Evolutionary conservation across 2,797 vertebrate genomes (phyloP), one percentile per base, ranked within the genome.

Genomic region (Melanotaenia nigrans): DNA sequence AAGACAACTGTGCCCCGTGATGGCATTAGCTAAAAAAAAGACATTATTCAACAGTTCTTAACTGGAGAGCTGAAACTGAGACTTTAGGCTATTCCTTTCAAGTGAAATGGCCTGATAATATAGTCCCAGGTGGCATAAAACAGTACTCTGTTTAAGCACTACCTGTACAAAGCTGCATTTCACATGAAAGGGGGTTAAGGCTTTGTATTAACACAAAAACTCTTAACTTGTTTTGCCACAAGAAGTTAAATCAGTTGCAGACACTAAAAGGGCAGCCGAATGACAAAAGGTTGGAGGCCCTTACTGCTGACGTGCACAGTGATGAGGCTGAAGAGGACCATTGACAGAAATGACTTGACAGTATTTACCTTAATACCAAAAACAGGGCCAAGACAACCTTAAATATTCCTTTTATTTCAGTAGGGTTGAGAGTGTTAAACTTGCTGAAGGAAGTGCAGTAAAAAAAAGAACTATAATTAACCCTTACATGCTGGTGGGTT

Each of bases 61-160:
- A 68, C 32, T 59, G n/a, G 49, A 78, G 54, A 74, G 73, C 22
- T 71, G 75, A 74, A 22, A 13, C 65, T 47, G 7, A 87, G 64
- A 77, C 71, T 79, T 68, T 28, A 69, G 42, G 69, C 61, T 35
- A 16, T 51, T 62, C 64, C 75, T 93, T 90, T 91, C 64, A 88
- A 87, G 85, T 87, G 66, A 54, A 83, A 64, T 78, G 64, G 69
- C 61, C 59, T 66, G 75, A 84, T 79, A 83, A 86, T 79, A 84
- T 24, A 16, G 24, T 68, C 58, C 47, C 74, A 75, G 79, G 85
- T 74, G 87, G 72, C 75, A 78, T 72, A 64, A 84, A 88, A 66
- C 24, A 35, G 63, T 38, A 63, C 45, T 74, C 60, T 61, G 71
- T 65, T 42, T 77, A 78, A 85, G 64, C 57, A 49, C 49, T 66